Base-by-base conservation (phyloP, 1,140 invertebrate genomes). In the Drosophila truncata region DNA sequence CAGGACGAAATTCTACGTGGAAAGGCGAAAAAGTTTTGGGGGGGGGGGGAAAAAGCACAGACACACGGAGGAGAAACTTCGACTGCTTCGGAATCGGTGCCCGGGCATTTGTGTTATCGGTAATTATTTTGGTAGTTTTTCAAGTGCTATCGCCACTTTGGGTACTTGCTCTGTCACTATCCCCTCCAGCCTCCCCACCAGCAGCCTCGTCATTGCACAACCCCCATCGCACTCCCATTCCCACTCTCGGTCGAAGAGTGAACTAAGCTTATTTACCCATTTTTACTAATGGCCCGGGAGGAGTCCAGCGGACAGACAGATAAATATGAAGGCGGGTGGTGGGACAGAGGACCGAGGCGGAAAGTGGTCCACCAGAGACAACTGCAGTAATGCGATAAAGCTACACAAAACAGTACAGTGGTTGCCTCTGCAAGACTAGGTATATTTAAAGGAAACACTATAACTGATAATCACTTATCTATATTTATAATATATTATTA, bases 41-140 rank as follows among this genome's bases (percentile, higher is more conserved):
- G 8, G 9, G 18, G 33, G 20, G 4, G 7, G 18, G 33, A 29
- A 49, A 29, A 35, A 13, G 18, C 57, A n/a, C 57, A 20, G n/a
- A 18, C 46, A 33, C 20, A 47, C 16, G 61, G 27, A 44, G 61
- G 27, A 44, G 23, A 63, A 70, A 70, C 47, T 67, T 70, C 18
- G n/a, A 67, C 63, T 29, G 29, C 8, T 54, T 66, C 37, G n/a
- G 37, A 70, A 54, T 66, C 61, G 62, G 47, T 54, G 61, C 62
- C 62, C 52, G 62, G 66, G 62, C 62, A 54, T 52, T 67, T 67
- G 39, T 39, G 75, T 69, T 76, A 76, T 77, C 57, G 72, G 82
- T 86, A 86, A 86, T 86, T 86, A 86, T 86, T 86, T 86, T 82
- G 62, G 82, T 75, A 86, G 69, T 82, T 82, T 76, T 75, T 85